Evolutionary conservation across 2,888 invertebrate species (phyloP), one percentile per base, ranked within the genome.

Genomic region (Lydus trimaculatus): DNA sequence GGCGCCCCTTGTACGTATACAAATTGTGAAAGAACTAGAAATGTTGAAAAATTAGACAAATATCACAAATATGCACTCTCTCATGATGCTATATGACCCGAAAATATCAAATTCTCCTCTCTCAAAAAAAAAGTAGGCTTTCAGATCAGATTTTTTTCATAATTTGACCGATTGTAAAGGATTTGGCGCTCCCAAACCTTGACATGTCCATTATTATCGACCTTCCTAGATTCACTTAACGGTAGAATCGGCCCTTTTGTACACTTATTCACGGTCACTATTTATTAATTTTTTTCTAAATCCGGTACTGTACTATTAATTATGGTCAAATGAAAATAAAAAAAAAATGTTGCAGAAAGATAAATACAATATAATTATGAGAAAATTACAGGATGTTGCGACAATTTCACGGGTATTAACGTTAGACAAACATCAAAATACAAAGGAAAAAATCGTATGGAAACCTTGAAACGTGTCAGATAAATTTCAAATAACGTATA

Each of bases 311-410:
- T 33, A 52, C 15, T 52, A 9, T 5, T 28, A 23, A 58, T 58
- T 58, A 13, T 28, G 11, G 15, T 28, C n/a, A 28, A 28, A 28
- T n/a, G 9, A 58, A 58, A 20, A 5, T 2, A 58, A 5, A 15
- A 3, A 4, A 11, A 28, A 15, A 28, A 58, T 58, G 20, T 28
- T 28, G 13, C 58, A 3, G 28, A 58, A 28, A 15, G 3, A 15
- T 20, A 58, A 2, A 4, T 58, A 28, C 28, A 15, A 58, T 31
- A 3, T 59, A 59, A 28, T 59, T 59, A 59, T 31, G 59, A 59
- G 31, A 31, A 59, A 59, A 59, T 59, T 59, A 20, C 59, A 59
- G 59, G 59, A 59, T 59, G 59, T 59, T 59, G 15, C 2, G 33
- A 59, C 59, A 43, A 43, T 43, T 43, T 43, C 43, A 43, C 17